Percentiles rank a stretch among this genome's conserved stretches.
These are phyloP conservation scores for Picathartes gymnocephalus DNA, from an alignment of 2,113 vertebrate species.

Conservation along the genomic window DNA sequence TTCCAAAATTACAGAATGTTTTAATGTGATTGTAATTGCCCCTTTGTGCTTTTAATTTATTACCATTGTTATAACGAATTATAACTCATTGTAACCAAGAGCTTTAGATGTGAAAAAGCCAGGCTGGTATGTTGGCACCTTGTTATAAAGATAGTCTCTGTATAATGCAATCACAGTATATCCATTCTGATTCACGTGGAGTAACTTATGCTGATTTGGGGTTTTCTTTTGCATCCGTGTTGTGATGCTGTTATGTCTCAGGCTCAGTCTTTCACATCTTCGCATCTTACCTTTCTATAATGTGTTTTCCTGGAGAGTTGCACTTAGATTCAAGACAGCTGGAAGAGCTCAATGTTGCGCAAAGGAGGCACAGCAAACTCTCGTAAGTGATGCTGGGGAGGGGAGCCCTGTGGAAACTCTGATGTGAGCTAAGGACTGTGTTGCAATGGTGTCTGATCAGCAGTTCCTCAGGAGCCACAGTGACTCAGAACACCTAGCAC, in stretches of 20 bases:
- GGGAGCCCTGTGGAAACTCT: not conserved
- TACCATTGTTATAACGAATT: constrained; percentile 34
- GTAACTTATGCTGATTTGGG: not conserved
- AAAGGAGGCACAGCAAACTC: not conserved
- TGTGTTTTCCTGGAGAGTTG: not conserved
- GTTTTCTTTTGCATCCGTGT: not conserved
- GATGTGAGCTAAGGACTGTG: not conserved
- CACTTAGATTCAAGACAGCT: not conserved
- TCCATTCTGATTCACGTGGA: not conserved
- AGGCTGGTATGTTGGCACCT: constrained; percentile 1
- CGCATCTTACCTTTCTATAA: not conserved
- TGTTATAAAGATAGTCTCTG: not conserved
- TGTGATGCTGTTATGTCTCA: not conserved
- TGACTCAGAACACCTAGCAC: not conserved
- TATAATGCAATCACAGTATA: not conserved
- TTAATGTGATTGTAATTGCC: constrained; percentile 64
- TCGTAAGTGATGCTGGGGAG: not conserved
- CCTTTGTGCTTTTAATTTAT: constrained; percentile 64
- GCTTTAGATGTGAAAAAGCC: constrained; percentile 35
- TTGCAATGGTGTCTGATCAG: not conserved
- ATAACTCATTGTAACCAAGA: constrained; percentile 36
- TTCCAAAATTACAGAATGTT: constrained; percentile 55
- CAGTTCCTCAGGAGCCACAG: not conserved
- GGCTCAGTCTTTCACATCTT: not conserved
- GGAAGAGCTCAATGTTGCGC: not conserved